phyloP scores from a whole-genome alignment of 2,797 vertebrate species.

The Clangula hyemalis region DNA sequence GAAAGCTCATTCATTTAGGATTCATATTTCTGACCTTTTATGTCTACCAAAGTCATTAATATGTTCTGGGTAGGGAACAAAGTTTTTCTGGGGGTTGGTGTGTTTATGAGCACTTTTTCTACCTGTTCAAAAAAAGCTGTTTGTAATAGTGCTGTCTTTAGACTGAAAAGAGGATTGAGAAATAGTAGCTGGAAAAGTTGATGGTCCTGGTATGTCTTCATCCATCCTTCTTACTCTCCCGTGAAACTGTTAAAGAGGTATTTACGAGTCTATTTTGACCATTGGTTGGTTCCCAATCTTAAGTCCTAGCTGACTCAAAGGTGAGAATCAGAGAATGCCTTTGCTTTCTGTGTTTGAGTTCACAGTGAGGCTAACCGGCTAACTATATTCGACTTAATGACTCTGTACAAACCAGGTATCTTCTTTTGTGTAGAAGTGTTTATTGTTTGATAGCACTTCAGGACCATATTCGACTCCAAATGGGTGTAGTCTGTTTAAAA shows the following conservation, averaged over 20 bases:
- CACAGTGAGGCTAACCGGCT: background rate
- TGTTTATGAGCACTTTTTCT: background rate
- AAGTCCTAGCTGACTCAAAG: background rate
- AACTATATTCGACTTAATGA: background rate
- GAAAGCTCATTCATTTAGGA: background rate
- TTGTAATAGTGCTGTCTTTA: background rate
- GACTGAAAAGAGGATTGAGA: conserved; percentile 1
- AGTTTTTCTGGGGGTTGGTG: background rate
- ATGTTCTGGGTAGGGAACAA: background rate
- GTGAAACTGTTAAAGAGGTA: background rate
- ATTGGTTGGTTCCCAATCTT: background rate
- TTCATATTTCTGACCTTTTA: background rate
- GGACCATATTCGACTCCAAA: background rate
- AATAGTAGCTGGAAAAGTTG: background rate
- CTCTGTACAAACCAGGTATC: background rate
- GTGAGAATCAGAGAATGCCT: background rate
- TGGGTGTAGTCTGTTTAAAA: background rate
- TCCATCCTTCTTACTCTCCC: conserved; percentile 14
- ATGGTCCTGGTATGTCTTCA: background rate
- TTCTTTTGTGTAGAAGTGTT: background rate
- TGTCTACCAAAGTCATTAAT: background rate
- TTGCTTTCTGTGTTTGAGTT: background rate
- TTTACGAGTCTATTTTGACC: background rate
- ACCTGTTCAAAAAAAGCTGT: background rate
- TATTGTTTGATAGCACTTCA: background rate